phyloP scores from a whole-genome alignment of 2,888 invertebrate genomes.

The Perithous albicinctus region DNA sequence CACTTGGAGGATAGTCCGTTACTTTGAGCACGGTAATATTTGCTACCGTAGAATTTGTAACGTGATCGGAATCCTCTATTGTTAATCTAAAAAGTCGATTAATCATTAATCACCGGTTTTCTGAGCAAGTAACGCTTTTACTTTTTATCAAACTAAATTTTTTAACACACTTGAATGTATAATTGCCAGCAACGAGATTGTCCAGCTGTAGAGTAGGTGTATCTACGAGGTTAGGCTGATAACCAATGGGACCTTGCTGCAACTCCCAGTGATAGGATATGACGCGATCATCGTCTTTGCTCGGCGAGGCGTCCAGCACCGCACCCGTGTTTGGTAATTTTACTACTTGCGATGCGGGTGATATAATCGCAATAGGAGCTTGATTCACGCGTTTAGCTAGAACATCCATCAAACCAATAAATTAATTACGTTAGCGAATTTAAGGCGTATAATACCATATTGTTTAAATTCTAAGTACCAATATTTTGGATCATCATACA shows the following conservation, averaged over 20 bases:
- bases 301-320: constrained; percentile 93
- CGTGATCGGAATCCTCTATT: constrained; percentile 96
- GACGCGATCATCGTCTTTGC: constrained; percentile 94
- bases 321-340: constrained; percentile 96
- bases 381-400: constrained; percentile 92
- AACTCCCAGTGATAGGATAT: constrained; percentile 97
- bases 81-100: constrained; percentile 87
- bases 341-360: constrained; percentile 93
- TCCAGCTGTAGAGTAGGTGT: constrained; percentile 93
- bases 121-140: background rate
- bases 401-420: constrained; percentile 49
- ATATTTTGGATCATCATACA: background rate
- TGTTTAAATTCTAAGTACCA: background rate
- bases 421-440: background rate
- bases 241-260: constrained; percentile 93
- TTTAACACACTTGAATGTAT: constrained; percentile 89
- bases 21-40: constrained; percentile 96
- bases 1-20: constrained; percentile 97
- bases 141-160: constrained; percentile 18
- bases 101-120: background rate
- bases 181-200: constrained; percentile 95
- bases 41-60: constrained; percentile 93
- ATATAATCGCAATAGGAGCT: constrained; percentile 94
- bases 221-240: constrained; percentile 92
- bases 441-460: too few relatives aligned